Evolutionary conservation across 2,888 invertebrate genomes (phyloP).

Genomic region (Amorpha juglandis): DNA sequence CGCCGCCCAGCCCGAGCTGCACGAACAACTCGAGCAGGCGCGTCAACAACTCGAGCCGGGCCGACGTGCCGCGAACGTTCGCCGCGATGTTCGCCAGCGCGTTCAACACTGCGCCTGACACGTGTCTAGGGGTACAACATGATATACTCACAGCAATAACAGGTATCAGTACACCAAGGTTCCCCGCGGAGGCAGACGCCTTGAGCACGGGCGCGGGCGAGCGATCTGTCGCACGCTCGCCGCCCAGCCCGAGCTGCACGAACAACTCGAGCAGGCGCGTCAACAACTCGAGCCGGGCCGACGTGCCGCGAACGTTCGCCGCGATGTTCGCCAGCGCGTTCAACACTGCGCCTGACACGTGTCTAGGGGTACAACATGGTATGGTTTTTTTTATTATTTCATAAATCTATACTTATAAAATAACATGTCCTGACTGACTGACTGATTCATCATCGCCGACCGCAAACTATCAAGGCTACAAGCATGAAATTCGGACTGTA

Average conservation of each 20-base stretch:
- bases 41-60: slow-evolving; percentile 93
- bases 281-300: slow-evolving; percentile 92
- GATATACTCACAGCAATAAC: slow-evolving; percentile 96
- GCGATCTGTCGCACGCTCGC: slow-evolving; percentile 97
- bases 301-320: slow-evolving; percentile 94
- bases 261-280: slow-evolving; percentile 96
- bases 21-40: slow-evolving; percentile 98
- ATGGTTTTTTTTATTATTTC: too few species aligned
- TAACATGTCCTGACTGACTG: too few species aligned
- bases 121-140: slow-evolving; percentile 89
- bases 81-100: slow-evolving; percentile 98
- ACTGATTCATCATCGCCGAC: too few species aligned
- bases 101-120: slow-evolving; percentile 97
- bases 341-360: slow-evolving; percentile 97
- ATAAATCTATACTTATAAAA: too few species aligned
- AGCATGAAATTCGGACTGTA: too few species aligned
- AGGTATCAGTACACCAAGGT: slow-evolving; percentile 98
- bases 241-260: slow-evolving; percentile 98
- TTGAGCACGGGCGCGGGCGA: slow-evolving; percentile 89
- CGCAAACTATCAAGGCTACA: too few species aligned
- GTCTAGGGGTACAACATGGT: too few species aligned
- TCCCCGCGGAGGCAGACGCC: slow-evolving; percentile 98
- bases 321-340: slow-evolving; percentile 98
- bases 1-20: slow-evolving; percentile 98
- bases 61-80: slow-evolving; percentile 94